These are phyloP conservation scores for Plebejus argus DNA, from an alignment of 2,888 invertebrate genomes.

Conservation along the genomic window DNA sequence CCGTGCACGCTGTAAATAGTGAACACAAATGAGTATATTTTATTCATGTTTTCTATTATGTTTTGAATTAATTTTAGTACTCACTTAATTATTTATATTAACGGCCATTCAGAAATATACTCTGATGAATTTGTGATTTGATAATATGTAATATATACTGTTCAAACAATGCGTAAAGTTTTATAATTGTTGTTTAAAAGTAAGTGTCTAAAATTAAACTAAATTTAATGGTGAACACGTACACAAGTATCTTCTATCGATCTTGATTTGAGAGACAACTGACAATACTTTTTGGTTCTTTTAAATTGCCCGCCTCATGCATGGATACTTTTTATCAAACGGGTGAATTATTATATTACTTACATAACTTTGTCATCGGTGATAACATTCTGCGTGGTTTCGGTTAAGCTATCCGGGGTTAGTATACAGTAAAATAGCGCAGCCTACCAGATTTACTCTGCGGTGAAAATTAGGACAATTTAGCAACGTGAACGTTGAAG, in stretches of 20 bases:
- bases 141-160: background rate
- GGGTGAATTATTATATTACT: too few species aligned
- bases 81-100: background rate
- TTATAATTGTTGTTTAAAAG: background rate
- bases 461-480: slow-evolving; percentile 13
- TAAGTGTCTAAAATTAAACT: background rate
- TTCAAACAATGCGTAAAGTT: background rate
- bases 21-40: slow-evolving; percentile 12
- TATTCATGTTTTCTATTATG: background rate
- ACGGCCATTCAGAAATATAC: background rate
- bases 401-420: background rate
- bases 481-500: background rate
- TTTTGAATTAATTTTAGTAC: slow-evolving; percentile 8
- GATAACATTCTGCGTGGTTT: background rate
- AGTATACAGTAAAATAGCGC: background rate
- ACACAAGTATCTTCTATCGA: too few species aligned
- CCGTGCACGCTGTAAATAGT: slow-evolving; percentile 5
- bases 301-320: too few species aligned
- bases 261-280: too few species aligned
- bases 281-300: too few species aligned
- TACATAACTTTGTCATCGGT: background rate
- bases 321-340: too few species aligned
- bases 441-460: background rate
- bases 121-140: background rate
- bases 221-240: too few species aligned